These are phyloP conservation scores for Mionectes olivaceus DNA, from an alignment of 2,797 vertebrate genomes.

Conservation along the genomic window DNA sequence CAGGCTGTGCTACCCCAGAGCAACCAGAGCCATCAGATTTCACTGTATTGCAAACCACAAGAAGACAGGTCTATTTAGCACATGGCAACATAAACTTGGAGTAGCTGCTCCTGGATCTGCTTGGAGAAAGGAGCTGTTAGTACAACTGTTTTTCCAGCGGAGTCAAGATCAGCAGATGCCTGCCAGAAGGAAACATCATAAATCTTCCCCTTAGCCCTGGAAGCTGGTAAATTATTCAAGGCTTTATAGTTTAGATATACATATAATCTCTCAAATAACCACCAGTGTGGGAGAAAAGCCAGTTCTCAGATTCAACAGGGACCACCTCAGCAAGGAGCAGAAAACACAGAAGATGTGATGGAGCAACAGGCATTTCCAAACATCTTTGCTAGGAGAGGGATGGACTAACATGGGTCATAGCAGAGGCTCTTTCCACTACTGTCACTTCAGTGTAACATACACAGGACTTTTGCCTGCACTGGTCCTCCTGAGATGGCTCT, in stretches of 20 bases:
- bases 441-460: accelerated
- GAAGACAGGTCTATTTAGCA: not conserved
- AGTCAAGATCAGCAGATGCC: slow-evolving; percentile 40
- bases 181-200: slow-evolving; percentile 55
- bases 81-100: not conserved
- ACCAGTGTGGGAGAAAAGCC: accelerated
- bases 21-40: not conserved
- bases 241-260: slow-evolving; percentile 22
- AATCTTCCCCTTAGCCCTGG: slow-evolving; percentile 60
- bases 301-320: not conserved
- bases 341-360: not conserved
- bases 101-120: not conserved
- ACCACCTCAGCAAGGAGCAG: not conserved
- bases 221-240: slow-evolving; percentile 65
- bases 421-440: not conserved
- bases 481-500: not conserved
- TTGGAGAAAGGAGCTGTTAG: not conserved
- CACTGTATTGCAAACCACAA: not conserved
- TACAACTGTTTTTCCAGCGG: slow-evolving; percentile 13
- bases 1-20: not conserved
- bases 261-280: not conserved
- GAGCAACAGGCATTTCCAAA: not conserved
- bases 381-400: not conserved
- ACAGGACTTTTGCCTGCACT: not conserved
- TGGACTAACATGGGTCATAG: not conserved